phyloP scores from a whole-genome alignment of 2,113 vertebrate genomes.

The Aspidoscelis tigris region DNA sequence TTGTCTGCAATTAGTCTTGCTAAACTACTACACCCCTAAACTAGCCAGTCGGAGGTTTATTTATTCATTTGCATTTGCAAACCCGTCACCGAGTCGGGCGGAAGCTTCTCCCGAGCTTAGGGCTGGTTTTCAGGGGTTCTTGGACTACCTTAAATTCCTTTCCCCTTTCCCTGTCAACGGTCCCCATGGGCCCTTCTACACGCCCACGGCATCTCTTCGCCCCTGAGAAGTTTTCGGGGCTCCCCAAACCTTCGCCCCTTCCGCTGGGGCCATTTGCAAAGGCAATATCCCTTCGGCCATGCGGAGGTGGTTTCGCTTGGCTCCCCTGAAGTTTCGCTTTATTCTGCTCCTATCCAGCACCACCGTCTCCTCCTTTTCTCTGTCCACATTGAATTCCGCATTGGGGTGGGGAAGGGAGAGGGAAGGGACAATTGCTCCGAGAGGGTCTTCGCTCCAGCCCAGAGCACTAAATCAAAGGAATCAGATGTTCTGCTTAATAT shows the following conservation, averaged over 20 bases:
- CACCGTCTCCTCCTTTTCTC: not conserved
- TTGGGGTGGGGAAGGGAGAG: not conserved
- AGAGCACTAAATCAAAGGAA: not conserved
- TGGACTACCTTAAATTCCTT: not conserved
- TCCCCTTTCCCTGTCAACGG: not conserved
- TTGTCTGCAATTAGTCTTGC: conserved; percentile 89
- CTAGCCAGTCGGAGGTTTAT: conserved; percentile 81
- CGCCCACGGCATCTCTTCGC: not conserved
- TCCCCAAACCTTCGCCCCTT: conserved; percentile 17
- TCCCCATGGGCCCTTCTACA: not conserved
- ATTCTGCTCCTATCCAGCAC: not conserved
- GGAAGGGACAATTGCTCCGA: too few relatives aligned
- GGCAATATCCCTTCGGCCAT: conserved; percentile 13
- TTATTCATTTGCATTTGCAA: conserved; percentile 74
- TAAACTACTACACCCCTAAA: conserved; percentile 80
- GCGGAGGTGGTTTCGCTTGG: accelerated
- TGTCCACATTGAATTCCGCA: not conserved
- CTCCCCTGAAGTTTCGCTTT: not conserved
- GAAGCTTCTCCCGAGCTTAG: conserved; percentile 41
- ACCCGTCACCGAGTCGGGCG: conserved; percentile 50
- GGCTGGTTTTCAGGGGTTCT: not conserved
- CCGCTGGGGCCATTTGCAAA: conserved; percentile 1
- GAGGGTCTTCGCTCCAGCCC: not conserved
- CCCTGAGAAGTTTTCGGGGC: not conserved
- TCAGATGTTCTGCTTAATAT: conserved; percentile 7